Evolutionary conservation across 2,888 invertebrate species (phyloP).

Genomic region (Selenia dentaria): DNA sequence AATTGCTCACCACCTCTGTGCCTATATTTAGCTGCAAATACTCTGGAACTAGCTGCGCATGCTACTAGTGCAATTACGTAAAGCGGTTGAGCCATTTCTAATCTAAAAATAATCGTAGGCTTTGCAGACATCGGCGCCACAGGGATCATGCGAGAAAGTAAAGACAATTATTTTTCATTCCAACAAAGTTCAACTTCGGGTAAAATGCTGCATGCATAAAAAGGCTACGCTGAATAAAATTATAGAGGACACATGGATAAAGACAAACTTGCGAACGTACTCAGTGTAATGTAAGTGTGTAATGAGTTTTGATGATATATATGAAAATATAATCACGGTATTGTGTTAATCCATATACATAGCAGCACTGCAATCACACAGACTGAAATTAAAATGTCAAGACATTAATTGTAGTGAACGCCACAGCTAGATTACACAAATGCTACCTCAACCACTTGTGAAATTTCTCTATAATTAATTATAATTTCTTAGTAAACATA

Average conservation of each 20-base stretch:
- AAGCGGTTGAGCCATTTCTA: constrained; percentile 84
- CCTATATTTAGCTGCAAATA: constrained; percentile 81
- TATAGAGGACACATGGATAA: neutral
- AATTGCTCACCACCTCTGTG: constrained; percentile 78
- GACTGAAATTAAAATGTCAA: too few relatives aligned
- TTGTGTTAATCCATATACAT: too few relatives aligned
- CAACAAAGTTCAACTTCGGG: constrained; percentile 43
- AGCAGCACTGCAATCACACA: too few relatives aligned
- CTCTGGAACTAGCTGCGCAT: constrained; percentile 80
- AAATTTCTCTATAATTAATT: too few relatives aligned
- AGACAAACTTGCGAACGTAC: too few relatives aligned
- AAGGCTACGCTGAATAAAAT: neutral
- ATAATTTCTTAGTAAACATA: too few relatives aligned
- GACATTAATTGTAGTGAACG: too few relatives aligned
- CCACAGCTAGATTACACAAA: too few relatives aligned
- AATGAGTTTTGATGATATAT: too few relatives aligned
- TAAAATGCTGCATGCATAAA: constrained; percentile 17
- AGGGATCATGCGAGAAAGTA: constrained; percentile 80
- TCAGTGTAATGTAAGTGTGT: too few relatives aligned
- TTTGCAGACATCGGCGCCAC: constrained; percentile 78
- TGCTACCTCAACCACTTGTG: too few relatives aligned
- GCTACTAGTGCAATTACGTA: constrained; percentile 83
- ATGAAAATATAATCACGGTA: too few relatives aligned
- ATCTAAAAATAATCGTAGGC: constrained; percentile 85
- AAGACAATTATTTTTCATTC: constrained; percentile 67